Percentiles rank a stretch among this genome's conserved stretches.
These are phyloP conservation scores for Drosophila pegasa DNA, from an alignment of 2,888 invertebrate genomes.

Conservation along the genomic window DNA sequence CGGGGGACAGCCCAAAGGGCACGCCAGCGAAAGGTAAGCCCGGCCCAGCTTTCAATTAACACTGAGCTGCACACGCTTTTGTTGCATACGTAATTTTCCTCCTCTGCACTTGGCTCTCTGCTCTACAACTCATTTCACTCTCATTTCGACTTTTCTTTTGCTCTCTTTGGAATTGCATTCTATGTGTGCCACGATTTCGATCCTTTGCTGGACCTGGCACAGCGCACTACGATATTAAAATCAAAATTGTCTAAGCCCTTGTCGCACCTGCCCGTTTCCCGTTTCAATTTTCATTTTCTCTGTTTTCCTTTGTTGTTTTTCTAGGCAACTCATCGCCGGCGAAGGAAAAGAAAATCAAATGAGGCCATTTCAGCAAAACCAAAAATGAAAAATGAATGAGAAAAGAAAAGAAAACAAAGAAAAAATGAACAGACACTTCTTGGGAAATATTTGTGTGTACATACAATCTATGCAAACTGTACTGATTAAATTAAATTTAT, in stretches of 20 bases:
- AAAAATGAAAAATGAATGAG: constrained; percentile 37
- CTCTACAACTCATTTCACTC: constrained; percentile 30
- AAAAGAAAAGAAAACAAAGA: constrained; percentile 26
- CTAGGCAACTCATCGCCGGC: constrained; percentile 65
- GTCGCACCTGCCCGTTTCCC: neutral
- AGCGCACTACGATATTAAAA: constrained; percentile 84
- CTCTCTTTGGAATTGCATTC: constrained; percentile 64
- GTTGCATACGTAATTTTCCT: neutral
- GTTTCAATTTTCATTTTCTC: constrained; percentile 19
- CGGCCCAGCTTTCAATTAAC: neutral
- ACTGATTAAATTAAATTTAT: constrained; percentile 79
- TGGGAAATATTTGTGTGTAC: constrained; percentile 56
- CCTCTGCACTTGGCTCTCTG: constrained; percentile 40
- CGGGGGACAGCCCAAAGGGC: constrained; percentile 30
- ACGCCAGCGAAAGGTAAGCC: constrained; percentile 63
- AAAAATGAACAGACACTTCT: constrained; percentile 25
- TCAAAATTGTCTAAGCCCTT: constrained; percentile 83
- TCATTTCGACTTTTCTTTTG: constrained; percentile 51
- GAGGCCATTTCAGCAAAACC: constrained; percentile 49
- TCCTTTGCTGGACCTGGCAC: constrained; percentile 82
- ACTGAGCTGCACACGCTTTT: neutral
- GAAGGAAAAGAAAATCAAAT: constrained; percentile 70
- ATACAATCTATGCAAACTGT: constrained; percentile 72
- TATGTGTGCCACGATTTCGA: constrained; percentile 75
- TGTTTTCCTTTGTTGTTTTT: constrained; percentile 45